Evolutionary conservation across 2,888 invertebrate genomes (phyloP), one percentile per base, ranked within the genome.

Genomic region (Coenonympha arcania): DNA sequence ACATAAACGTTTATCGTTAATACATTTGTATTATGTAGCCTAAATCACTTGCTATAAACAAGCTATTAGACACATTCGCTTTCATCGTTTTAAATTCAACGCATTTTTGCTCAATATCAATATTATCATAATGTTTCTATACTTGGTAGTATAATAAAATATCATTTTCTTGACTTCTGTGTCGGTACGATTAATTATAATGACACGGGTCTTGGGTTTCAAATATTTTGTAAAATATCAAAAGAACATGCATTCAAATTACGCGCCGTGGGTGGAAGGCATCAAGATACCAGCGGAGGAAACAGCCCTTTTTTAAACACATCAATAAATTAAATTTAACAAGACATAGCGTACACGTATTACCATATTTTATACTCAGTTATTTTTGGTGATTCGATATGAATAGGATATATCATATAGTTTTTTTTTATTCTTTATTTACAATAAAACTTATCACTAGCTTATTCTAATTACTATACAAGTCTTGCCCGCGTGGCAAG

Each of bases 181-280:
- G 40, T 40, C 40, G 34, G 34, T 26, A 49, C 34, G 44, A 50
- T 50, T 48, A 48, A 51, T 47, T 49, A 33, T 44, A 61, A 59
- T 73, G 73, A 76, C 73, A 70, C 62, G 73, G 73, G 72, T 70
- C 64, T 48, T 50, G 58, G 57, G 61, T 62, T 66, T 69, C 65
- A 66, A 71, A 68, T 67, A 68, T 71, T 76, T 73, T 73, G 70
- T 72, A 61, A 63, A 71, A 69, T 68, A 69, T 65, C 63, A 62
- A 59, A 60, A 65, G 50, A 65, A 66, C 69, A 68, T 61, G 68
- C 64, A 63, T 60, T 61, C 63, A 70, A 68, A 71, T 76, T 68
- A 71, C 69, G 64, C 65, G 65, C 59, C 62, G 56, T 56, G 54
- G 50, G 52, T 54, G 55, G 50, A 57, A 52, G 46, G 43, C 33